Base-by-base conservation (phyloP, 2,797 vertebrate species). In the Staurois parvus region DNA sequence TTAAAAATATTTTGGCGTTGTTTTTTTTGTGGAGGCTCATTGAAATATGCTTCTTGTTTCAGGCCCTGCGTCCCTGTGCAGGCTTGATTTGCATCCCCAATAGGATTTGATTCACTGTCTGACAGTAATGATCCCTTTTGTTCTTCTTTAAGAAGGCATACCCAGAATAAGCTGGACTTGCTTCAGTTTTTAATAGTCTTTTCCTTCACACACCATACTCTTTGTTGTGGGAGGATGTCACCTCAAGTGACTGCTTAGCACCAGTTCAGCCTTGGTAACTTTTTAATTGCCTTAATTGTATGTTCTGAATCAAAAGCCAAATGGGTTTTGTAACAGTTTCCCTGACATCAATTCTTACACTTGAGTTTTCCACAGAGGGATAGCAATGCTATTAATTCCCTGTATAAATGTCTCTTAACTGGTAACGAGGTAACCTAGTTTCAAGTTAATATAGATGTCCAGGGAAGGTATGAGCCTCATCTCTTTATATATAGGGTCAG, bases 361-460 rank as follows among this genome's bases (percentile, higher is more conserved):
- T 19, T 59, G 52, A 15, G 2, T 29, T 66, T 28, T 66, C 26
- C 64, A 66, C 13, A 28, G 64, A 66, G 64, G 64, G 64, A 66
- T 12, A 29, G 28, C n/a, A 15, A 59, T 66, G n/a, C 64, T 66
- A 66, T 66, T 66, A 28, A 12, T 26, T 66, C 64, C 26, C 64
- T 66, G n/a, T 29, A 29, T 66, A 66, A 59, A 66, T 28, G 64
- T 29, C n/a, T 66, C 26, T 29, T 28, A 26, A 66, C 64, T 66
- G 64, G 9, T 66, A 66, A 29, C 64, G 29, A 66, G 64, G 64
- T 66, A 66, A 66, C 64, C 64, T 66, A 66, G 26, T 66, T 66
- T 66, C 26, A 66, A 19, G 28, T 66, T 28, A 6, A 66, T 13
- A n/a, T 66, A 66, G 64, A 66, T 12, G 17, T 29, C 64, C 64